Evolutionary conservation across 2,888 invertebrate species (phyloP).

Genomic region (Drosophila peninsularis): DNA sequence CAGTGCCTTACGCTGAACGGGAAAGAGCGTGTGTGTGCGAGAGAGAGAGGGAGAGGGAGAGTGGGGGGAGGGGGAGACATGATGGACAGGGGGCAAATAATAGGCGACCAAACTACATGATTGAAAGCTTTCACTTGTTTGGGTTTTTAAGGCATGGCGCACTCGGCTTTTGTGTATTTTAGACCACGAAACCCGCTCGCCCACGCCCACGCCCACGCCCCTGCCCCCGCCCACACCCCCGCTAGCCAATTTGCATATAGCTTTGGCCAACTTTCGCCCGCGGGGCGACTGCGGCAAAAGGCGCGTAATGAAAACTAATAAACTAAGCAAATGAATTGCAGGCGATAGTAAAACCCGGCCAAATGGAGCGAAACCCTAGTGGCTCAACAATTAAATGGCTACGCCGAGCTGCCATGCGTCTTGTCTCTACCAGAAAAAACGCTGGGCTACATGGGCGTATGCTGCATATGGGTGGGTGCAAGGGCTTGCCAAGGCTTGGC

Average conservation of each 20-base stretch:
- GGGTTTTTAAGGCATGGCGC: conserved; percentile 60
- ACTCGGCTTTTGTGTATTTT: conserved; percentile 14
- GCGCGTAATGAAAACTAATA: conserved; percentile 52
- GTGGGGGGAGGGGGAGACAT: background rate
- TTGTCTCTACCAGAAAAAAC: background rate
- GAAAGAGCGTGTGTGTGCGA: background rate
- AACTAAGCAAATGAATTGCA: conserved; percentile 52
- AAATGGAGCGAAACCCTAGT: background rate
- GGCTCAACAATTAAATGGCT: conserved; percentile 12
- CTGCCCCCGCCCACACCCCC: background rate
- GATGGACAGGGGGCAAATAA: conserved; percentile 14
- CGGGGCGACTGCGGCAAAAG: conserved; percentile 27
- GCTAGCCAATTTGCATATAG: conserved; percentile 44
- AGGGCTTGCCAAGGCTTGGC: too few relatives aligned
- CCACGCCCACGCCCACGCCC: too few relatives aligned
- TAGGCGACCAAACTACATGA: conserved; percentile 61
- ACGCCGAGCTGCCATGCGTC: background rate
- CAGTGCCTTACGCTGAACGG: background rate
- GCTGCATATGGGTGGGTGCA: background rate
- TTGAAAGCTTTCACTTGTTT: conserved; percentile 77
- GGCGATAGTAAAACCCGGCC: conserved; percentile 1
- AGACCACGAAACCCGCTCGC: background rate
- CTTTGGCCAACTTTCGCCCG: conserved; percentile 6
- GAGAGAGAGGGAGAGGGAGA: background rate
- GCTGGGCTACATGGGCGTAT: background rate